These are phyloP conservation scores for Drosophila busckii DNA, from an alignment of 1,140 invertebrate genomes.

Conservation along the genomic window DNA sequence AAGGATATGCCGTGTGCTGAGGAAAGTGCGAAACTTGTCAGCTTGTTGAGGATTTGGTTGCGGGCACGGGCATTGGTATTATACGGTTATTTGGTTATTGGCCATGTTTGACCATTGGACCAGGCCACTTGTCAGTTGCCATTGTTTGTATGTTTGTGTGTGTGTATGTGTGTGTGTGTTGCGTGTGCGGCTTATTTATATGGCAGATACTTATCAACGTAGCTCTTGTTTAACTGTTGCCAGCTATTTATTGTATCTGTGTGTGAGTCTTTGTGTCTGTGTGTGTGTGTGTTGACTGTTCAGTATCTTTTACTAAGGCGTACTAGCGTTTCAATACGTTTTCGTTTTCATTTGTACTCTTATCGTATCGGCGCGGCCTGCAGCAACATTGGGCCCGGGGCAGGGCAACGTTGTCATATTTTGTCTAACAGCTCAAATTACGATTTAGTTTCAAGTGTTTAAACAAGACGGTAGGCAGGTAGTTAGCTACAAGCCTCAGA, in stretches of 20 bases:
- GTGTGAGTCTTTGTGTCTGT: too few species aligned
- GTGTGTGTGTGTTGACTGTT: conserved; percentile 20
- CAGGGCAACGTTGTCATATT: conserved; percentile 54
- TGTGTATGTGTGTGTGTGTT: conserved; percentile 20
- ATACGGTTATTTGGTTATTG: conserved; percentile 7
- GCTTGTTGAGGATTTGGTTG: conserved; percentile 35
- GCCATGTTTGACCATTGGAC: too few species aligned
- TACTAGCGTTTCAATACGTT: conserved; percentile 8
- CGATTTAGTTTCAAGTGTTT: conserved; percentile 71
- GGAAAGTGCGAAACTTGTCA: conserved; percentile 62
- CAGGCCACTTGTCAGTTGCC: conserved; percentile 2
- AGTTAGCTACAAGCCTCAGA: conserved; percentile 24
- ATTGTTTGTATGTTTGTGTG: conserved; percentile 6
- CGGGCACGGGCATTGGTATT: not conserved
- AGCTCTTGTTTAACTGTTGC: conserved; percentile 18
- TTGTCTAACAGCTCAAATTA: conserved; percentile 76
- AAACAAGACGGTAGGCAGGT: conserved; percentile 37
- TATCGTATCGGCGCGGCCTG: conserved; percentile 45
- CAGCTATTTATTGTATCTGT: conserved; percentile 1
- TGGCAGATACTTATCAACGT: conserved; percentile 57
- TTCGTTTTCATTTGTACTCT: conserved; percentile 16
- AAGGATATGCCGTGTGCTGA: conserved; percentile 40
- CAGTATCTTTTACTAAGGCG: conserved; percentile 48
- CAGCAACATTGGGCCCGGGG: not conserved
- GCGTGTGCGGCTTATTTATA: conserved; percentile 45